phyloP scores from a whole-genome alignment of 1,140 invertebrate species.

The Macrobrachium rosenbergii region DNA sequence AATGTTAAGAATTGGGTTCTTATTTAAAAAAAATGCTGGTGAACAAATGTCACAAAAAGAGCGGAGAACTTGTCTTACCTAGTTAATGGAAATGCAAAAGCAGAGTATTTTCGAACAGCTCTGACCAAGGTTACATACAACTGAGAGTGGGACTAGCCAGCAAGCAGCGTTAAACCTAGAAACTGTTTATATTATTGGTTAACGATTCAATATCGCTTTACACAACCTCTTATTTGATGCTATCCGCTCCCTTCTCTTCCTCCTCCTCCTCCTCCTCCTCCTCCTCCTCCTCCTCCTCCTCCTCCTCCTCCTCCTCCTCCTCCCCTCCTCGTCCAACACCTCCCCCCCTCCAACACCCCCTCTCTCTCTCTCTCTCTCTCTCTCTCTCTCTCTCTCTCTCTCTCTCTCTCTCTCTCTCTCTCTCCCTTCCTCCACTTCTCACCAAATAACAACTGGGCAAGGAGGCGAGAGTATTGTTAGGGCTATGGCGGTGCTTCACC shows the following conservation, averaged over 20 bases:
- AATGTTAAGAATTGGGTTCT: no score
- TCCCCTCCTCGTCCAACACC: neutral
- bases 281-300: neutral
- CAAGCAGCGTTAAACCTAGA: neutral
- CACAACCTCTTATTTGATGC: neutral
- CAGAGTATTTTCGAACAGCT: no score
- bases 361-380: neutral
- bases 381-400: no score
- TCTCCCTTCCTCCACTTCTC: neutral
- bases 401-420: neutral
- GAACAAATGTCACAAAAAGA: no score
- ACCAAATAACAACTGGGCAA: no score
- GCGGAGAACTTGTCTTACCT: no score
- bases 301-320: neutral
- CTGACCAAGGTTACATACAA: no score
- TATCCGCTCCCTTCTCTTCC: neutral
- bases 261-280: neutral
- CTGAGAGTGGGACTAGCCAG: neutral
- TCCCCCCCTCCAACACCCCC: neutral
- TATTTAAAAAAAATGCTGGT: no score
- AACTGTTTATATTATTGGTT: slow-evolving; percentile 57
- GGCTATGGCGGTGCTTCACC: no score
- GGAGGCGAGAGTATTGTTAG: no score
- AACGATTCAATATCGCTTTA: slow-evolving; percentile 42
- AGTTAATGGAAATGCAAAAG: no score